Evolutionary conservation across 1,140 invertebrate genomes (phyloP), one percentile per base, ranked within the genome.

Genomic region (Neotoxoptera formosana): DNA sequence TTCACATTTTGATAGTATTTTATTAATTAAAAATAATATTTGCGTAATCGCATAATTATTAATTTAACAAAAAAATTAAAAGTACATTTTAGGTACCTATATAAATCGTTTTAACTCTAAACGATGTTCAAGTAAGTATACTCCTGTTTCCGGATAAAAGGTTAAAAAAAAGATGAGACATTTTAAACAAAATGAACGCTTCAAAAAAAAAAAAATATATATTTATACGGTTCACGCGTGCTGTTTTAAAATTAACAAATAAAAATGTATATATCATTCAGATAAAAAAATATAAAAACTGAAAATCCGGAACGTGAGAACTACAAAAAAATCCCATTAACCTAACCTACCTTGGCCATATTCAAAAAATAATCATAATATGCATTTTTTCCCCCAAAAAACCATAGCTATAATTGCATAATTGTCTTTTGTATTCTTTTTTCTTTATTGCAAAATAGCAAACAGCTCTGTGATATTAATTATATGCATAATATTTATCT

Each of bases 301-400:
- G 23, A 45, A 84, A 84, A 84, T 84, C 83, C 83, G 34, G 36
- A 25, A 84, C 83, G 23, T 45, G 36, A 45, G 8, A 84, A 84
- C 34, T 84, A 25, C 83, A 84, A 84, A 36, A 83, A 84, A 84
- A 81, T 81, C 34, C 83, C 36, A 41, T 84, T 84, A 84, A 45
- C 36, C 30, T 84, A 45, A 45, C 36, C 21, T 41, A 45, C 34
- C 23, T 84, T 25, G 83, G 21, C 21, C 21, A 41, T 84, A 23
- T 84, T 84, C 36, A 41, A 84, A 84, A 36, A 81, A n/a, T n/a
- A 48, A 87, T 30, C 45, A 2, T 87, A 30, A 87, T 30, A 87
- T 48, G 41, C 45, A 47, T 47, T 87, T 87, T 87, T 87, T 87
- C 1, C 76, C 17, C 30, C 21, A 88, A 14, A 36, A 88, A 48